Conservation (phyloP, 2,113 vertebrate genomes). For the Solea senegalensis region DNA sequence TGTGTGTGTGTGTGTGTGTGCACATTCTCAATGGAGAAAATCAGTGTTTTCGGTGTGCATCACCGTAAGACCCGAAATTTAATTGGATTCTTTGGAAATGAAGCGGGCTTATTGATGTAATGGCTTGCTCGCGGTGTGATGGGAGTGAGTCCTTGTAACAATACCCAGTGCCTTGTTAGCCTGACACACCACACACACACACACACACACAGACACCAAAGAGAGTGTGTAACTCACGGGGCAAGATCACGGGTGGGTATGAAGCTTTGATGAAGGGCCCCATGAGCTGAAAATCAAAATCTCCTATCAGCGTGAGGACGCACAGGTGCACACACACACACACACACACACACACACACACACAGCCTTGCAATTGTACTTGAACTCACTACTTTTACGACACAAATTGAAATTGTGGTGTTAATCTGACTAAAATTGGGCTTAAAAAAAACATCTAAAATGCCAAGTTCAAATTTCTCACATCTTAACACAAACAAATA, state of each 20-base stretch:
- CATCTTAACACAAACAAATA: too few relatives aligned
- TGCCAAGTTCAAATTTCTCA: too few relatives aligned
- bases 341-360: conserved; percentile 34
- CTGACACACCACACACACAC: conserved; percentile 40
- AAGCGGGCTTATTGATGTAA: conserved; percentile 78
- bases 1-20: conserved; percentile 51
- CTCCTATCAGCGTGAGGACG: conserved; percentile 46
- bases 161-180: conserved; percentile 75
- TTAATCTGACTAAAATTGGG: too few relatives aligned
- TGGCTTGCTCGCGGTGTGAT: conserved; percentile 77
- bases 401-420: too few relatives aligned
- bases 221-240: conserved; percentile 52
- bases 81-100: conserved; percentile 80
- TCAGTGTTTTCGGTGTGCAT: conserved; percentile 71
- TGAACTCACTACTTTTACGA: too few relatives aligned
- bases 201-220: conserved; percentile 37
- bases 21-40: conserved; percentile 70
- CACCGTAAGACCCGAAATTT: conserved; percentile 72
- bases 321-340: conserved; percentile 52
- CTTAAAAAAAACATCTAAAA: too few relatives aligned
- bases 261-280: conserved; percentile 57
- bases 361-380: not conserved
- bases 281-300: conserved; percentile 47
- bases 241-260: conserved; percentile 50
- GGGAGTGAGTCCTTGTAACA: conserved; percentile 83